Percentiles rank a stretch among this genome's conserved stretches.
Conservation (phyloP, 2,113 vertebrate genomes). For the Petrocephalus zakoni region DNA sequence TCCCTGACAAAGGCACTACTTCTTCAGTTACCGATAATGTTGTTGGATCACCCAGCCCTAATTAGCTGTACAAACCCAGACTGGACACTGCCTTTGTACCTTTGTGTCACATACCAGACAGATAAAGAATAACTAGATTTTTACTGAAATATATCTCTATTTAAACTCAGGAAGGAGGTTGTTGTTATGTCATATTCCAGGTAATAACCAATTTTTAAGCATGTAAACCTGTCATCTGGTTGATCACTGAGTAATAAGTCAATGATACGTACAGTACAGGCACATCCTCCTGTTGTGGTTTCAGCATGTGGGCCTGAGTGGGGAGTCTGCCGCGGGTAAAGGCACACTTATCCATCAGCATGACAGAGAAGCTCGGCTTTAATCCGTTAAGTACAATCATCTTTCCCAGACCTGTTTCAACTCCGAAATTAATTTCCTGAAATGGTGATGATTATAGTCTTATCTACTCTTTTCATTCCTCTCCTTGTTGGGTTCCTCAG, state of each 20-base stretch:
- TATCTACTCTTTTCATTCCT: slow-evolving; percentile 9
- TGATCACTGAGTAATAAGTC: background rate
- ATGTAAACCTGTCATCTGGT: background rate
- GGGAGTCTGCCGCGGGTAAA: background rate
- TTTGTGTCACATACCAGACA: background rate
- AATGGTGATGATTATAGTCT: slow-evolving; percentile 32
- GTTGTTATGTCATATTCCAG: background rate
- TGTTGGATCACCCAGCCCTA: background rate
- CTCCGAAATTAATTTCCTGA: slow-evolving; percentile 56
- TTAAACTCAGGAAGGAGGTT: no score
- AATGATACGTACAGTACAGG: background rate
- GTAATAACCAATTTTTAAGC: background rate
- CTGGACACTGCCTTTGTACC: background rate
- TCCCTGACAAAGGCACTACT: background rate
- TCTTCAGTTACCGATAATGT: background rate
- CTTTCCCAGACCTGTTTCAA: slow-evolving; percentile 45
- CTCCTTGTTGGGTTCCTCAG: background rate
- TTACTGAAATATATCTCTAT: background rate
- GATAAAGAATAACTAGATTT: background rate
- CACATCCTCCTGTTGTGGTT: background rate
- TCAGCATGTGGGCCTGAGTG: background rate
- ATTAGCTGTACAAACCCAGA: background rate
- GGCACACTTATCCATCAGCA: slow-evolving; percentile 44
- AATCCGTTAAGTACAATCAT: slow-evolving; percentile 42
- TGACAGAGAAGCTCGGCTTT: slow-evolving; percentile 39